Percentiles rank a stretch among this genome's conserved stretches.
Evolutionary conservation across 1,140 invertebrate genomes (phyloP).

Genomic region (Drosophila kepulauana): DNA sequence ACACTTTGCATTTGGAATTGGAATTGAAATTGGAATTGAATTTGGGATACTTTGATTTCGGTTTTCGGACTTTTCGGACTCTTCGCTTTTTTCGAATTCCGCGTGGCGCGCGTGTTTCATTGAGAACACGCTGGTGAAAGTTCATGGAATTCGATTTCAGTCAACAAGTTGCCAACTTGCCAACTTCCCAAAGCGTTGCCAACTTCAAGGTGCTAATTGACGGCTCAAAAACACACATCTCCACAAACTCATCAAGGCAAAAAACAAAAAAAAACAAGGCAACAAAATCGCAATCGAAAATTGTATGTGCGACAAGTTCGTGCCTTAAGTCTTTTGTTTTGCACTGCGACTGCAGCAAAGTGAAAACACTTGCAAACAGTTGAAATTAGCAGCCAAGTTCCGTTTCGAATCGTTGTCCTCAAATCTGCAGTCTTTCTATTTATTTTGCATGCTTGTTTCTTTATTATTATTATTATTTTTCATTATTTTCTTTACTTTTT

Average conservation of each 20-base stretch:
- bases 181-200: slow-evolving; percentile 17
- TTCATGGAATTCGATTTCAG: slow-evolving; percentile 29
- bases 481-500: no score
- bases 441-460: no score
- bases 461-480: no score
- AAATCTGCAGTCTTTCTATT: background rate
- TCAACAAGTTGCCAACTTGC: slow-evolving; percentile 23
- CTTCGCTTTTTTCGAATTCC: slow-evolving; percentile 10
- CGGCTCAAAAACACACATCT: slow-evolving; percentile 3
- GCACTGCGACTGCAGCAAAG: background rate
- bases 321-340: slow-evolving; percentile 73
- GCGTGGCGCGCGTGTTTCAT: slow-evolving; percentile 40
- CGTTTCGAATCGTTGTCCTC: background rate
- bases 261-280: no score
- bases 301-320: slow-evolving; percentile 56
- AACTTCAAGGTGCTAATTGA: slow-evolving; percentile 46
- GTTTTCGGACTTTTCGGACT: background rate
- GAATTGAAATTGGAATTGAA: slow-evolving; percentile 50
- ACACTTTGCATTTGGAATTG: slow-evolving; percentile 70
- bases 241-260: background rate
- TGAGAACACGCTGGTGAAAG: slow-evolving; percentile 78
- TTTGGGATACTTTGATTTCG: slow-evolving; percentile 24
- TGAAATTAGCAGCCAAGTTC: background rate
- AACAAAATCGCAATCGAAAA: background rate
- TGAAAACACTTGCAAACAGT: slow-evolving; percentile 1